These are phyloP conservation scores for Andricus curvator DNA, from an alignment of 2,888 invertebrate genomes.

Conservation along the genomic window DNA sequence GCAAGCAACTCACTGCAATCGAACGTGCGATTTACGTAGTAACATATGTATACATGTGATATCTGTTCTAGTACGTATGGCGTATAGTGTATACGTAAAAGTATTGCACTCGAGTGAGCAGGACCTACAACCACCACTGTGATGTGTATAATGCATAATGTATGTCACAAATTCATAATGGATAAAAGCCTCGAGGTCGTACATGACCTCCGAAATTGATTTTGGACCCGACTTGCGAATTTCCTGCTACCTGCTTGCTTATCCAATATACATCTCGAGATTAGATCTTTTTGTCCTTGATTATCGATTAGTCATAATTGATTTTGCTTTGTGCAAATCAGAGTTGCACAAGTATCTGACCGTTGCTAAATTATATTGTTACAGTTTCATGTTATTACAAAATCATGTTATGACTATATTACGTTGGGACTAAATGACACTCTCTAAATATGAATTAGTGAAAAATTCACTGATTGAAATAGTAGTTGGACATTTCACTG, in stretches of 20 bases:
- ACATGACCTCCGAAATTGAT: conserved; percentile 3
- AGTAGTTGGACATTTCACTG: too few relatives aligned
- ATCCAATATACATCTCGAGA: background rate
- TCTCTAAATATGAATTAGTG: too few relatives aligned
- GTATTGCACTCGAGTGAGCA: background rate
- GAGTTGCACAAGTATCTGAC: conserved; percentile 9
- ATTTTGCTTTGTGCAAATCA: conserved; percentile 5
- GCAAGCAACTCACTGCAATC: conserved; percentile 27
- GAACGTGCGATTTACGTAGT: conserved; percentile 10
- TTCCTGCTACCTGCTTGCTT: conserved; percentile 23
- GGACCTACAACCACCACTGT: background rate
- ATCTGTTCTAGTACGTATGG: background rate
- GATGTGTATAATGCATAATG: background rate
- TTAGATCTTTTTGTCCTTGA: conserved; percentile 21
- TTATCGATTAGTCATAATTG: conserved; percentile 34
- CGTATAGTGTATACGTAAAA: background rate
- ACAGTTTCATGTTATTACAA: background rate
- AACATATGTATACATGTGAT: conserved; percentile 20
- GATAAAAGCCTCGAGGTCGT: background rate
- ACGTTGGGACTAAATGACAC: background rate
- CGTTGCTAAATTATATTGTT: background rate
- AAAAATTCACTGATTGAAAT: too few relatives aligned
- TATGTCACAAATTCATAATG: conserved; percentile 9
- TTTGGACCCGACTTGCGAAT: background rate
- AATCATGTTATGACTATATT: conserved; percentile 9